Conservation (phyloP, 1,140 invertebrate genomes). For the Onthophagus taurus region DNA sequence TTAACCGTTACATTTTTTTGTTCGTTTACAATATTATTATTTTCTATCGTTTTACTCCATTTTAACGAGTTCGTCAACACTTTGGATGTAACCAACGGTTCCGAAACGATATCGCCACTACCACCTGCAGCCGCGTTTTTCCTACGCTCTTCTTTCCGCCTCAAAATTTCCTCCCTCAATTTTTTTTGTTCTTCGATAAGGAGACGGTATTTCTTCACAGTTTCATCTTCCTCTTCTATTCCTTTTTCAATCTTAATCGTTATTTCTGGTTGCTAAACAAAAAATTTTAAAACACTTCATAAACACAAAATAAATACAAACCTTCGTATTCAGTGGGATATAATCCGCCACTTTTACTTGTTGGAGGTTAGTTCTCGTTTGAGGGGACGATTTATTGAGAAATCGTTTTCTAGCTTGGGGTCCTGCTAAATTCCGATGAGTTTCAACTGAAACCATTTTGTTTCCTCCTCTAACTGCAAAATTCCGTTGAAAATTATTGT, state of each 20-base stretch:
- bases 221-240: slow-evolving; percentile 50
- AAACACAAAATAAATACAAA: neutral
- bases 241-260: no score
- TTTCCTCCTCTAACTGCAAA: no score
- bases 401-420: no score
- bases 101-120: neutral
- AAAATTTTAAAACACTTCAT: neutral
- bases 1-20: neutral
- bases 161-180: slow-evolving; percentile 47
- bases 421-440: no score
- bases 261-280: neutral
- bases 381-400: no score
- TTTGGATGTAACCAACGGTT: neutral
- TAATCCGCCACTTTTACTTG: no score
- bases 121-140: slow-evolving; percentile 39
- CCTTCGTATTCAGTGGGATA: neutral
- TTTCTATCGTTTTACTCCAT: slow-evolving; percentile 11
- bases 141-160: slow-evolving; percentile 52
- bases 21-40: neutral
- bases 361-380: no score
- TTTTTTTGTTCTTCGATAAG: slow-evolving; percentile 58
- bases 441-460: no score
- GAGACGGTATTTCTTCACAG: slow-evolving; percentile 50
- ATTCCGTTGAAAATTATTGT: no score
- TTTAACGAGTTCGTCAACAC: neutral